Conservation (phyloP, 2,113 vertebrate species). For the Pseudolaguvia tuberculata region DNA sequence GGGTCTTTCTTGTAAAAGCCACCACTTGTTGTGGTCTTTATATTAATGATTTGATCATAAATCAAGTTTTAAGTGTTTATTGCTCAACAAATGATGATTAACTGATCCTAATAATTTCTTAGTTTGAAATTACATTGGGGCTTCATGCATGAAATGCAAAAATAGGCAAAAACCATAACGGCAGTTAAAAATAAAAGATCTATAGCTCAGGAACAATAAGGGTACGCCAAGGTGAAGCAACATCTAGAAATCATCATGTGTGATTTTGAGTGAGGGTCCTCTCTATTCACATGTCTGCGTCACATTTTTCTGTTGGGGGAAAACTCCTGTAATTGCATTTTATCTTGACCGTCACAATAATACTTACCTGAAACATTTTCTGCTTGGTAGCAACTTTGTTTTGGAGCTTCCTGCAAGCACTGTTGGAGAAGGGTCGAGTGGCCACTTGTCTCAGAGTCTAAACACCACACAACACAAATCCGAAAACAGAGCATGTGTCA, state of each 20-base stretch:
- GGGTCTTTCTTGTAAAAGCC: too few species aligned
- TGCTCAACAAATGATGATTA: too few species aligned
- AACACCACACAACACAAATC: background rate
- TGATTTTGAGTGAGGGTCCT: background rate
- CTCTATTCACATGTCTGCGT: background rate
- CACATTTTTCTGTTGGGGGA: background rate
- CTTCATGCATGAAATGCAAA: background rate
- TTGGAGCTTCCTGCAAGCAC: slow-evolving; percentile 64
- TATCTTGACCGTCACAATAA: background rate
- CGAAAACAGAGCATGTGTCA: background rate
- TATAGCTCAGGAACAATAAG: background rate
- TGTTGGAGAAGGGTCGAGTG: slow-evolving; percentile 69
- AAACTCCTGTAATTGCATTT: background rate
- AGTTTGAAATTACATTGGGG: background rate
- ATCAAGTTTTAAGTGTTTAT: too few species aligned
- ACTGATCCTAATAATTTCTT: background rate
- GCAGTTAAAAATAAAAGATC: background rate
- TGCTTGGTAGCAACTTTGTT: slow-evolving; percentile 76
- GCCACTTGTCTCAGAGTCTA: slow-evolving; percentile 72
- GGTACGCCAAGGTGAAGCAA: background rate
- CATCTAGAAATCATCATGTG: background rate
- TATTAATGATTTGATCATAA: too few species aligned
- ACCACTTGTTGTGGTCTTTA: too few species aligned
- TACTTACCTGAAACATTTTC: slow-evolving; percentile 80
- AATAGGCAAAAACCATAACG: background rate